These are phyloP conservation scores for Microchirus variegatus DNA, from an alignment of 2,797 vertebrate species.

Conservation along the genomic window DNA sequence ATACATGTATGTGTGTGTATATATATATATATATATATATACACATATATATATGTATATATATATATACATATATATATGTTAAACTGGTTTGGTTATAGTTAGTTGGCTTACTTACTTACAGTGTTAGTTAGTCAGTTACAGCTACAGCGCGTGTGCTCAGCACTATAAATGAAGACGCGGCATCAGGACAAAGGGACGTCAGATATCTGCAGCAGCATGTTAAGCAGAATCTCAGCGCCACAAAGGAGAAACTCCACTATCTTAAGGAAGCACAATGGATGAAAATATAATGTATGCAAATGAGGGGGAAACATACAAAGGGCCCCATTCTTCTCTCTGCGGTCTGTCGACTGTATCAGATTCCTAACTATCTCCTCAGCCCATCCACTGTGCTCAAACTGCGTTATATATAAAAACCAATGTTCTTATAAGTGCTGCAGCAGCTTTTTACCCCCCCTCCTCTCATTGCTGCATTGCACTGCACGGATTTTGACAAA, in stretches of 20 bases:
- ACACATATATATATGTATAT: too few species aligned
- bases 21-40: too few species aligned
- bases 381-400: slow-evolving; percentile 55
- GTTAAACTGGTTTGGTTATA: too few species aligned
- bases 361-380: slow-evolving; percentile 71
- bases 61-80: too few species aligned
- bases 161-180: slow-evolving; percentile 75
- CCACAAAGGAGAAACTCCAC: slow-evolving; percentile 76
- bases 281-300: slow-evolving; percentile 82
- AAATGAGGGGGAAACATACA: slow-evolving; percentile 80
- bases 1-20: too few species aligned
- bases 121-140: not conserved
- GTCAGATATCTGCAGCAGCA: slow-evolving; percentile 61
- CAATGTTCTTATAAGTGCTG: slow-evolving; percentile 19
- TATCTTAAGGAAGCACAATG: slow-evolving; percentile 77
- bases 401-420: slow-evolving; percentile 53
- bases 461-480: slow-evolving; percentile 16
- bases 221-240: slow-evolving; percentile 71
- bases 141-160: slow-evolving; percentile 55
- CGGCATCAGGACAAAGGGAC: slow-evolving; percentile 64
- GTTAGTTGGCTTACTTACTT: too few species aligned
- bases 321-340: slow-evolving; percentile 75
- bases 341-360: slow-evolving; percentile 67
- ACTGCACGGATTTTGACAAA: slow-evolving; percentile 20
- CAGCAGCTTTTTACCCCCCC: slow-evolving; percentile 4